These are phyloP conservation scores for Fragum sueziense DNA, from an alignment of 2,888 invertebrate species.

Conservation along the genomic window DNA sequence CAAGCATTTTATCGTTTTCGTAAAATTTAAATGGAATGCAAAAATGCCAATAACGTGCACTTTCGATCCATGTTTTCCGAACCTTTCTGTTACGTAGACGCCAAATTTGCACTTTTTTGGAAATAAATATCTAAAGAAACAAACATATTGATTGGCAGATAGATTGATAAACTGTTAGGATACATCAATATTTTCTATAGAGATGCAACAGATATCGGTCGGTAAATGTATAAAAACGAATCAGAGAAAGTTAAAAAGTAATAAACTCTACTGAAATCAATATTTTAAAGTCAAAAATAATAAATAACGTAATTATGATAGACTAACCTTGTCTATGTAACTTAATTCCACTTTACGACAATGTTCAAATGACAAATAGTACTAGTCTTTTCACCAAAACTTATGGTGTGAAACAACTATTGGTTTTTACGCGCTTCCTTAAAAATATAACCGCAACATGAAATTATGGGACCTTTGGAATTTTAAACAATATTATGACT, in stretches of 20 bases:
- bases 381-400: constrained; percentile 3
- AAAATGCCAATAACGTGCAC: no score
- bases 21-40: no score
- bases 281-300: background rate
- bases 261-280: background rate
- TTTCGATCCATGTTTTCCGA: no score
- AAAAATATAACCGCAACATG: no score
- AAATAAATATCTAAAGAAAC: no score
- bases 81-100: no score
- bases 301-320: background rate
- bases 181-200: background rate
- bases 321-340: background rate
- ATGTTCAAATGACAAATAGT: constrained; percentile 1
- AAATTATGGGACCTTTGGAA: no score
- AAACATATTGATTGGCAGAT: no score
- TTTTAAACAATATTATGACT: no score
- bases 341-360: background rate
- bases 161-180: background rate
- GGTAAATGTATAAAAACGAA: background rate
- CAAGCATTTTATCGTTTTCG: no score
- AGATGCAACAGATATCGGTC: background rate
- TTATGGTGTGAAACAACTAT: background rate
- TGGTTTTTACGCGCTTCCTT: background rate
- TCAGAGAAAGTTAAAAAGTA: background rate
- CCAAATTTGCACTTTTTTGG: no score